These are phyloP conservation scores for Hydrolagus affinis DNA, from an alignment of 2,113 vertebrate genomes.

Conservation along the genomic window DNA sequence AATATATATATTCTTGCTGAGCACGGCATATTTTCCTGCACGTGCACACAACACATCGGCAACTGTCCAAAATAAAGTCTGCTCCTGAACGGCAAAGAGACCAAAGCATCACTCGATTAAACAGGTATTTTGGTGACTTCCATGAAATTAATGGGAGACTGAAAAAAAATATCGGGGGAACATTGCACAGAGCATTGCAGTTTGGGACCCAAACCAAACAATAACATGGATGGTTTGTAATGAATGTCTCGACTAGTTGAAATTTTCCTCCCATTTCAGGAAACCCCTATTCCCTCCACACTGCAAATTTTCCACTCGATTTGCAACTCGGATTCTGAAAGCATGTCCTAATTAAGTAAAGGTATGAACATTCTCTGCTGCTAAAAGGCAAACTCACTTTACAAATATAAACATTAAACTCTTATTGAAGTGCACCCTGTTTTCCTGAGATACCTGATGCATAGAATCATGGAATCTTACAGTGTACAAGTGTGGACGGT, in stretches of 20 bases:
- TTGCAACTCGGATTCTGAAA: constrained; percentile 3
- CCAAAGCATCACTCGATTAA: neutral
- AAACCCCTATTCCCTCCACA: neutral
- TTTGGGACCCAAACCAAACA: neutral
- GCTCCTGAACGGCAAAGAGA: too few species aligned
- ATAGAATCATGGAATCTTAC: neutral
- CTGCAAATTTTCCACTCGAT: neutral
- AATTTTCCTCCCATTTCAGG: neutral
- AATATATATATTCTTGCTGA: too few species aligned
- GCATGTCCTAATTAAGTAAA: neutral
- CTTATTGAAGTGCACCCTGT: neutral
- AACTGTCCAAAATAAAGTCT: too few species aligned
- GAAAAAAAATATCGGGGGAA: neutral
- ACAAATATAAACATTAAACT: neutral
- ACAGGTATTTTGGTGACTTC: too few species aligned
- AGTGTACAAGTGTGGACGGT: neutral
- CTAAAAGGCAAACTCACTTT: neutral
- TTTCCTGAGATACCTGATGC: neutral
- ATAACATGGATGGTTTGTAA: neutral
- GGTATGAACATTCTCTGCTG: neutral
- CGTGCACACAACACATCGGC: too few species aligned
- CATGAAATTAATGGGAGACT: neutral
- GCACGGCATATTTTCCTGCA: too few species aligned
- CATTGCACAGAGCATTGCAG: constrained; percentile 13
- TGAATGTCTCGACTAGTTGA: neutral